These are phyloP conservation scores for Lepidurus packardi DNA, from an alignment of 1,140 invertebrate species.

Conservation along the genomic window DNA sequence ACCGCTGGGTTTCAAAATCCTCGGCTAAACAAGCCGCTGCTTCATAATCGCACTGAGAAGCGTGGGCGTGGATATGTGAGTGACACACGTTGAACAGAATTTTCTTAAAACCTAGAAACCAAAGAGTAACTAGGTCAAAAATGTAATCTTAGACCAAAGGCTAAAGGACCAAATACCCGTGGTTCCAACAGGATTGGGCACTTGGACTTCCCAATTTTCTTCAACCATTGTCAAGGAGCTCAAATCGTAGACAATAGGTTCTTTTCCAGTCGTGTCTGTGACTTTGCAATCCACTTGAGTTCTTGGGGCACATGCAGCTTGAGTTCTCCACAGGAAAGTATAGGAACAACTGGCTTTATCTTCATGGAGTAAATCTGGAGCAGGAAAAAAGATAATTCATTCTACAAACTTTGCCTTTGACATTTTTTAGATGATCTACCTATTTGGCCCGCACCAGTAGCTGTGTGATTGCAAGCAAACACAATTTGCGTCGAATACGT, in stretches of 20 bases:
- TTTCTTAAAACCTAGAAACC: background rate
- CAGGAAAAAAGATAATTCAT: background rate
- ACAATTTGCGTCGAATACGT: background rate
- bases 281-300: slow-evolving; percentile 12
- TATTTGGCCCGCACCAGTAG: background rate
- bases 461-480: background rate
- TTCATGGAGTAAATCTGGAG: background rate
- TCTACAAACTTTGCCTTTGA: background rate
- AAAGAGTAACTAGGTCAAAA: too few species aligned
- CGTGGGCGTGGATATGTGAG: background rate
- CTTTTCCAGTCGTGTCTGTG: background rate
- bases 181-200: background rate
- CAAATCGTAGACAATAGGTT: background rate
- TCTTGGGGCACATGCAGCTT: background rate
- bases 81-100: background rate
- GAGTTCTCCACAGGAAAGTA: background rate
- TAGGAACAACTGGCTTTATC: slow-evolving; percentile 4
- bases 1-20: background rate
- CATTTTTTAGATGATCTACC: background rate
- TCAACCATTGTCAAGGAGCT: background rate
- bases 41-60: background rate
- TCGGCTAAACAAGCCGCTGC: background rate
- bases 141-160: too few species aligned
- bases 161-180: background rate
- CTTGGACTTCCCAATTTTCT: background rate